These are phyloP conservation scores for Syrmaticus mikado DNA, from an alignment of 2,113 vertebrate genomes.

Conservation along the genomic window DNA sequence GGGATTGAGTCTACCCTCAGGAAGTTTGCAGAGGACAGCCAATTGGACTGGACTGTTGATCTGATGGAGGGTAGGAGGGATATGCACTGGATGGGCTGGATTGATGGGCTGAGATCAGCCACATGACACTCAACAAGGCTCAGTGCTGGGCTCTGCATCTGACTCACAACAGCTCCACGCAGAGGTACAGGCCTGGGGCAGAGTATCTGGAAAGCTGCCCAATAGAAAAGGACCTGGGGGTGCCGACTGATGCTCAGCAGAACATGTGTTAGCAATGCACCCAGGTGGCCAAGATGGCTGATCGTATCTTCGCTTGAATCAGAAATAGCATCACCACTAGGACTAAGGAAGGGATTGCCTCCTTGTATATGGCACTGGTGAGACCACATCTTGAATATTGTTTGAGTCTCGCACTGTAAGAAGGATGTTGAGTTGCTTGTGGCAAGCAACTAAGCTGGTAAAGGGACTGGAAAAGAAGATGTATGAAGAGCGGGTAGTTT, in stretches of 20 bases:
- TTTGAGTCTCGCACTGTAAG: not conserved
- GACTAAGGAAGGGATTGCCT: not conserved
- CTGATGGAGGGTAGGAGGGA: not conserved
- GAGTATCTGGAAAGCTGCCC: not conserved
- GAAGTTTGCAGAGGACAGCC: not conserved
- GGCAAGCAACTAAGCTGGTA: not conserved
- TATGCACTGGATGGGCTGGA: not conserved
- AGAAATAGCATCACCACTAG: not conserved
- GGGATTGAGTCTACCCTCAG: not conserved
- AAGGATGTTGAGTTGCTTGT: not conserved
- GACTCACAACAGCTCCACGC: not conserved
- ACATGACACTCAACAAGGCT: not conserved
- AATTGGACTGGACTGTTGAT: not conserved
- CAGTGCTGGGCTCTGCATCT: not conserved
- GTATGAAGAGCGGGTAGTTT: not conserved
- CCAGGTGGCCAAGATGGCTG: too few relatives aligned
- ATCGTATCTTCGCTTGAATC: not conserved
- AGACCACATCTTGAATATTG: not conserved
- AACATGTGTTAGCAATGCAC: not conserved
- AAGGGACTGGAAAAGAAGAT: not conserved
- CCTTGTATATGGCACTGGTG: not conserved
- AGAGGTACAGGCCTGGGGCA: not conserved
- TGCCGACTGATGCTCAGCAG: not conserved
- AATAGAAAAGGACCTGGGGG: not conserved
- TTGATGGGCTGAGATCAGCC: not conserved